Percentiles rank a stretch among this genome's conserved stretches.
phyloP scores from a whole-genome alignment of 2,113 vertebrate species.

The Marmota flaviventris region DNA sequence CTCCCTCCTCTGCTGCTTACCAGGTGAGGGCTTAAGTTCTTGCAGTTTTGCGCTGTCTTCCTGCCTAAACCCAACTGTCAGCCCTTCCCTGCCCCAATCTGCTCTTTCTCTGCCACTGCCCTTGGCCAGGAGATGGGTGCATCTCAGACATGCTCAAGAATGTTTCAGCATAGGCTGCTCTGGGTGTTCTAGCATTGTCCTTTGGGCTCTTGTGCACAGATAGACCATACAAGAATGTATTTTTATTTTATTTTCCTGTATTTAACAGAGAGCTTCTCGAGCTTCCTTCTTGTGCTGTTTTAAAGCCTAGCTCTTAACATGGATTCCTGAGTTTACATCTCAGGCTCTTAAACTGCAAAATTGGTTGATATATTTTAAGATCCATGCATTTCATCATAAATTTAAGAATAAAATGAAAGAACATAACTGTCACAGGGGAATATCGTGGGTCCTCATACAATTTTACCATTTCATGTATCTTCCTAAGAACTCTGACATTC shows the following conservation, averaged over 20 bases:
- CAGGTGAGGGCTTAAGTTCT: neutral
- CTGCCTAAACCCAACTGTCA: neutral
- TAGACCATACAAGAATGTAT: neutral
- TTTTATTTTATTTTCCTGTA: neutral
- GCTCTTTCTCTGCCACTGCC: neutral
- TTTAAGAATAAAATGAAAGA: constrained; percentile 21
- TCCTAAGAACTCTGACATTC: neutral
- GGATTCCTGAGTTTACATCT: constrained; percentile 2
- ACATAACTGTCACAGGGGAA: constrained; percentile 9
- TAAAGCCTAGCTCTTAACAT: constrained; percentile 2
- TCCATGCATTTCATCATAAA: neutral
- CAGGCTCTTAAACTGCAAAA: neutral
- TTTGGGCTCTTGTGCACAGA: neutral
- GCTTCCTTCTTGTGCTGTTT: neutral
- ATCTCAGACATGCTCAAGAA: neutral
- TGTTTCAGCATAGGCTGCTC: neutral
- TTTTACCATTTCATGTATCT: neutral
- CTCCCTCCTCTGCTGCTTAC: neutral
- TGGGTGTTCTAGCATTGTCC: neutral
- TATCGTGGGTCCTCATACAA: neutral
- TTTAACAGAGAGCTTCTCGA: neutral
- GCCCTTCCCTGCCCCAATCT: neutral
- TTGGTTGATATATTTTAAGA: constrained; percentile 12
- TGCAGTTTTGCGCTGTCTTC: neutral
- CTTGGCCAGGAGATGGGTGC: neutral